Base-by-base conservation (phyloP, 2,797 vertebrate species). In the Chloroceryle inda region DNA sequence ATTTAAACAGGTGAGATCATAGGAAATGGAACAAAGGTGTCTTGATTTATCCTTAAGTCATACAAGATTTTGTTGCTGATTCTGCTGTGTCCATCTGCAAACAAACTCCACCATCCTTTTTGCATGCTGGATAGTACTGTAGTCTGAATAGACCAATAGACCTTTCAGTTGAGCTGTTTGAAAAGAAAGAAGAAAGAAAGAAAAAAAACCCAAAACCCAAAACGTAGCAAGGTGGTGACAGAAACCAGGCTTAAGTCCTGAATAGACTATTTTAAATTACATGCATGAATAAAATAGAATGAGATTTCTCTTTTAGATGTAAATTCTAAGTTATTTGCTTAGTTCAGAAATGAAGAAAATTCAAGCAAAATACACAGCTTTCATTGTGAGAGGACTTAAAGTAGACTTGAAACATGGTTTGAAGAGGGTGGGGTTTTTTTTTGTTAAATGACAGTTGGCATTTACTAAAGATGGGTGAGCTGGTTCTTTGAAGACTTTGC, bases 1-100 rank as follows among this genome's bases (percentile, higher is more conserved):
- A 98, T 99, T 99, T 98, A 99, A 99, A 98, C 99, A 99, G 99
- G 99, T 99, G 99, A 99, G 99, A 98, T 59, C 85, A 87, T 71
- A 90, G 78, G 89, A 96, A 85, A 76, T 52, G 31, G 50, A 88
- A 75, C 29, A 29, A 18, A 10, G 50, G 9, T 63, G 27, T 73
- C 63, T 58, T 93, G 33, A 37, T 88, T 85, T 64, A 21, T 81
- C 13, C 21, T 68, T 84, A 77, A 74, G 16, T 61, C 31, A 40
- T 5, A 18, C 61, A 49, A 88, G 23, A 58, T 94, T 94, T 95
- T 92, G 19, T 37, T 31, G 18, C n/a, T 16, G 19, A 42, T 87
- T 88, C 68, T 88, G 20, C 20, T 72, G 1, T 8, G 8, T 47
- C 89, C 29, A 49, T 79, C 45, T 75, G 2, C 35, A 75, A 59